phyloP scores from a whole-genome alignment of 2,113 vertebrate genomes.

The Monopterus albus region DNA sequence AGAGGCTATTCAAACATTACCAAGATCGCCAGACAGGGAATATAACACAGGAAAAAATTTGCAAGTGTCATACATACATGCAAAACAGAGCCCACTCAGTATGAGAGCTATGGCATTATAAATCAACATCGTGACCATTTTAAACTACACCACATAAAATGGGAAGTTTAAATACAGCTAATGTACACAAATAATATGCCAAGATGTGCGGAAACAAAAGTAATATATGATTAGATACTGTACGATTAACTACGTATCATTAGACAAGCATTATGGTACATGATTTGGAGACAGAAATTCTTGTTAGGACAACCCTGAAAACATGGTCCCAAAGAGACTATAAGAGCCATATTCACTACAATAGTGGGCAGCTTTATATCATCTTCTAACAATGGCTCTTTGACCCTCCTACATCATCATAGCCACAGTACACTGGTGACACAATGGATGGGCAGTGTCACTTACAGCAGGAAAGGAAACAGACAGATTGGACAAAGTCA shows the following conservation, averaged over 20 bases:
- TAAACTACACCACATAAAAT: not conserved
- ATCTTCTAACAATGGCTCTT: constrained; percentile 13
- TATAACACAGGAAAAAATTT: not conserved
- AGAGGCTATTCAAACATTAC: constrained; percentile 2
- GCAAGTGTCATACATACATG: not conserved
- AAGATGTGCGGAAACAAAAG: not conserved
- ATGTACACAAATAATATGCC: not conserved
- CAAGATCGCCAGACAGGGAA: not conserved
- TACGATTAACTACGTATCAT: not conserved
- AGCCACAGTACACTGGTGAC: not conserved
- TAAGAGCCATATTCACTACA: not conserved
- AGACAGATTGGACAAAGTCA: not conserved
- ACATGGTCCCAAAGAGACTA: not conserved
- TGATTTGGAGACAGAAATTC: not conserved
- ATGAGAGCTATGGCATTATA: not conserved
- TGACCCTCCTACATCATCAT: not conserved
- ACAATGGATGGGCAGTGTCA: constrained; percentile 7
- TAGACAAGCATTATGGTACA: not conserved
- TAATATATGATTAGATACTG: not conserved
- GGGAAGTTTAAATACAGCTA: not conserved
- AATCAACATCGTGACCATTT: not conserved
- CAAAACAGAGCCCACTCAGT: constrained; percentile 9
- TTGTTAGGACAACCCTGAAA: not conserved
- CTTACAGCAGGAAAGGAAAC: not conserved
- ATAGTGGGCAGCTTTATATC: not conserved